Evolutionary conservation across 1,140 invertebrate genomes (phyloP).

Genomic region (Melipona quadrifasciata): DNA sequence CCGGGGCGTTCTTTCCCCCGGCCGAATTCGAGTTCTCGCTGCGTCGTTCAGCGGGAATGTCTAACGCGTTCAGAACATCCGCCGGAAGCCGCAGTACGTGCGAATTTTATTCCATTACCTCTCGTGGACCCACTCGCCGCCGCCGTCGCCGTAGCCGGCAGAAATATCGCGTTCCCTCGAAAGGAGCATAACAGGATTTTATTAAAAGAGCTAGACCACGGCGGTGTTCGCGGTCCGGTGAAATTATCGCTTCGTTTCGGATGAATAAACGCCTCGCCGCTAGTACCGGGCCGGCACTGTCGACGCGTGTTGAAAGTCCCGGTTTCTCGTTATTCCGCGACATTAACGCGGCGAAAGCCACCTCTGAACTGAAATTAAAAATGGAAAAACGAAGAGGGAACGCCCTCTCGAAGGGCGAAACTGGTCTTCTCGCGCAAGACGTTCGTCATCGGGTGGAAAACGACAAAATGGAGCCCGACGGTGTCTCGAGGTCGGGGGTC

Average conservation of each 20-base stretch:
- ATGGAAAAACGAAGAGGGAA: background rate
- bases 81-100: background rate
- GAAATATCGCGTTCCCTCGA: conserved; percentile 20
- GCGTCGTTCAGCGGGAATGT: background rate
- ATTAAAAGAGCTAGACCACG: conserved; percentile 13
- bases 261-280: background rate
- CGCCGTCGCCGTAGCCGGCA: no score
- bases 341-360: background rate
- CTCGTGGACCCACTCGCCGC: background rate
- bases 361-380: background rate
- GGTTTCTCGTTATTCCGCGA: background rate
- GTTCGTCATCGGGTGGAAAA: background rate
- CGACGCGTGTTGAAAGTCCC: background rate
- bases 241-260: conserved; percentile 11
- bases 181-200: conserved; percentile 5
- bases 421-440: background rate
- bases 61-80: background rate
- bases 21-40: background rate
- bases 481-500: background rate
- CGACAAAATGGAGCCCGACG: background rate
- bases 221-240: background rate
- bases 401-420: background rate
- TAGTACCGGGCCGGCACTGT: no score
- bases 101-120: conserved; percentile 28
- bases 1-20: background rate